Conservation (phyloP, 2,888 invertebrate species). For the Meghimatium bilineatum region DNA sequence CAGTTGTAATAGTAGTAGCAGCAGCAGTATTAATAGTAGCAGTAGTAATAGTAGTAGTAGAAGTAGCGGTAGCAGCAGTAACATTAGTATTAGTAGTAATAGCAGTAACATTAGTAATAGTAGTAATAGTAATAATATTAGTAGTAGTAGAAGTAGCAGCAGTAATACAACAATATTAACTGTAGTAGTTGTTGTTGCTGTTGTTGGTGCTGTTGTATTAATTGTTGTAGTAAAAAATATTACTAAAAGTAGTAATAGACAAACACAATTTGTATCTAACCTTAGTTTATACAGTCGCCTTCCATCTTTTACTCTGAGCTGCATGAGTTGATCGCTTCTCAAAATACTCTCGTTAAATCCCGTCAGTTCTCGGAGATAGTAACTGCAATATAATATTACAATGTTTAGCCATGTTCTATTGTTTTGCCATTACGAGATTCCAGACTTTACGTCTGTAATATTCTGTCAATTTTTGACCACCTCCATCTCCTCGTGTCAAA, state of each 20-base stretch:
- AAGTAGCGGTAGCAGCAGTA: neutral
- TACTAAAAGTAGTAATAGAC: neutral
- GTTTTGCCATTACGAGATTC: no score
- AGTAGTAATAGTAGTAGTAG: neutral
- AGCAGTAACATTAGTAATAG: neutral
- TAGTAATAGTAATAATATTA: neutral
- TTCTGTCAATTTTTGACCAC: no score
- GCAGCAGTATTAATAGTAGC: neutral
- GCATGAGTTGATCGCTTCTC: neutral
- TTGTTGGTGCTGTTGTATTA: no score
- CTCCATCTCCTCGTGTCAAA: no score
- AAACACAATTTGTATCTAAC: neutral
- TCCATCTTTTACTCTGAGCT: neutral
- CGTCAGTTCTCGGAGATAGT: neutral
- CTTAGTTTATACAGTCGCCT: neutral
- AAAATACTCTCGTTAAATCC: neutral
- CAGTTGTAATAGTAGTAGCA: neutral
- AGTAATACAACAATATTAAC: neutral
- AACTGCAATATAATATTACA: neutral
- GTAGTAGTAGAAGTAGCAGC: constrained; percentile 2
- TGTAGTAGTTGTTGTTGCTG: no score
- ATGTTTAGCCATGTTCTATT: neutral
- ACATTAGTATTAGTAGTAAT: neutral
- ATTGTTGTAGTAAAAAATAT: no score
- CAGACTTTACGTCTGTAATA: no score